Evolutionary conservation across 2,797 vertebrate genomes (phyloP), one percentile per base, ranked within the genome.

Genomic region (Poecilia gillii): DNA sequence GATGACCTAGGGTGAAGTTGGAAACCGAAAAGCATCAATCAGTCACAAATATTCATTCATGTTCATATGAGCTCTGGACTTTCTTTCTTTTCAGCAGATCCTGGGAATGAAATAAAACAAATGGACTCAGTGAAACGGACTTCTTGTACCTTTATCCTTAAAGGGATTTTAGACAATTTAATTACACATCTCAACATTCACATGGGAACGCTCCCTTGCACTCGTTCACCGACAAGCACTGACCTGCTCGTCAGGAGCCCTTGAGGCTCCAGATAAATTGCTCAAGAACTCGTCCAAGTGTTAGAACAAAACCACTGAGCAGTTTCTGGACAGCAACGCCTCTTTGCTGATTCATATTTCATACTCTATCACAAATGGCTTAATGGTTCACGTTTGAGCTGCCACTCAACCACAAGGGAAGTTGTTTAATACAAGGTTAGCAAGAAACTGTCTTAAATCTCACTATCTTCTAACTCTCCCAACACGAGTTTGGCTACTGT

Each of bases 61-160:
- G 23, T 16, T 80, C 66, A 25, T 23, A 70, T 70, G 6, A 70
- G 13, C 41, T 13, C 68, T 28, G 41, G 46, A 81, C 74, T 55
- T 68, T 77, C 11, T 55, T 59, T 12, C 1, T 6, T 28, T 59
- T 33, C 23, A 20, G n/a, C 57, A 28, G 31, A 33, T 76, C 79
- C 23, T 46, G 66, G 55, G 62, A 36, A 45, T 75, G 23, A 72
- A 89, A 81, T 80, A 39, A 87, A 82, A 80, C 47, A 6, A 81
- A 28, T 72, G 6, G 76, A 73, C 78, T 78, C 18, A n/a, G 14
- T 47, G 73, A 68, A 81, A 84, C 71, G 55, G n/a, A 59, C 1
- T 68, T 2, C 23, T 53, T 20, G 28, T 72, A 68, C 39, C 31
- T 80, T 68, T 43, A 39, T 76, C 39, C 33, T 76, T 23, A 51